A percentile compares a stretch with the other conserved stretches of the same genome.
These are phyloP conservation scores for Drosophila demipolita DNA, from an alignment of 2,888 invertebrate genomes.

Conservation along the genomic window DNA sequence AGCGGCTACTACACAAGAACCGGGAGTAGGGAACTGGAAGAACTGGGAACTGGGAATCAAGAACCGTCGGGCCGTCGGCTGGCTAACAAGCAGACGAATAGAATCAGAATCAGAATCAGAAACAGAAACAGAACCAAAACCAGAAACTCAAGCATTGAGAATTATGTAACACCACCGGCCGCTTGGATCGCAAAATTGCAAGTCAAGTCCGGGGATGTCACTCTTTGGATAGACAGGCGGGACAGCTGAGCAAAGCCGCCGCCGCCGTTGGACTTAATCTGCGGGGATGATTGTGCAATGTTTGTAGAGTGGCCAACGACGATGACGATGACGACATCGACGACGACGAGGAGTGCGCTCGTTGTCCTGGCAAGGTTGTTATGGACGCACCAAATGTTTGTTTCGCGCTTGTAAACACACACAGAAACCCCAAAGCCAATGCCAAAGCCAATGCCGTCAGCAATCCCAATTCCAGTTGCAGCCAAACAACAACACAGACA, in stretches of 20 bases:
- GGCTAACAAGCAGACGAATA: constrained; percentile 63
- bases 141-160: constrained; percentile 50
- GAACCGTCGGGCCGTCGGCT: constrained; percentile 40
- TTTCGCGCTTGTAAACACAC: constrained; percentile 69
- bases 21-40: constrained; percentile 35
- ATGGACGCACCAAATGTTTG: constrained; percentile 67
- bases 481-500: constrained; percentile 23
- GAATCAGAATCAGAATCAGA: constrained; percentile 21
- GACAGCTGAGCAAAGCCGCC: constrained; percentile 77
- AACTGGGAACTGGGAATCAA: constrained; percentile 32
- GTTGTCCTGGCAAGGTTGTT: constrained; percentile 78
- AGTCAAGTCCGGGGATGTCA: constrained; percentile 76
- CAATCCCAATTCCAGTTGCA: constrained; percentile 23
- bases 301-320: constrained; percentile 57
- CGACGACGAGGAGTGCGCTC: constrained; percentile 27
- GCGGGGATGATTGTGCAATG: constrained; percentile 72
- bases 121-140: constrained; percentile 15
- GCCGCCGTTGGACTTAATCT: constrained; percentile 72
- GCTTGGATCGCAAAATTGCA: constrained; percentile 70
- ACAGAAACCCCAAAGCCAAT: constrained; percentile 5
- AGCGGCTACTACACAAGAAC: constrained; percentile 67
- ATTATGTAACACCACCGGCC: constrained; percentile 74
- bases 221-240: constrained; percentile 69
- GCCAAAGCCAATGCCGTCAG: constrained; percentile 5
- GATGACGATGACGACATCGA: background rate